Evolutionary conservation across 2,797 vertebrate genomes (phyloP).

Genomic region (Sebastes baramenuke): DNA sequence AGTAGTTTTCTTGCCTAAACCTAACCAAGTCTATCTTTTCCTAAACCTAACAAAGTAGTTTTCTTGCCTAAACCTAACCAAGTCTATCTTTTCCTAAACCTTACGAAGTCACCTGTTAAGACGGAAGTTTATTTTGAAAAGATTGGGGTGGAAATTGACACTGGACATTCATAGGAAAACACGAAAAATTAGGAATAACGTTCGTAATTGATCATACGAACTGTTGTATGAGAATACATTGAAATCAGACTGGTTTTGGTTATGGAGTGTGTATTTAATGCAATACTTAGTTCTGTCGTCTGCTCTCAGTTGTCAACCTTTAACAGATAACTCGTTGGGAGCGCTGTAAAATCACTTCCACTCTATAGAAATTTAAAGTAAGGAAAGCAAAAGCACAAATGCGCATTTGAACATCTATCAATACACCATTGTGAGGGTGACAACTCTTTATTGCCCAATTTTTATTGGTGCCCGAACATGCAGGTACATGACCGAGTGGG

Average conservation of each 20-base stretch:
- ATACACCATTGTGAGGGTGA: conserved; percentile 29
- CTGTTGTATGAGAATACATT: no score
- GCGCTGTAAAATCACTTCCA: conserved; percentile 20
- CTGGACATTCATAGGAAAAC: no score
- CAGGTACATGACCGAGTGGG: conserved; percentile 44
- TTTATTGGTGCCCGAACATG: conserved; percentile 36
- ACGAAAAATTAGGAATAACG: no score
- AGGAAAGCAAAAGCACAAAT: conserved; percentile 32
- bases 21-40: no score
- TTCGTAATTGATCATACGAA: no score
- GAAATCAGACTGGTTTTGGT: background rate
- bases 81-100: no score
- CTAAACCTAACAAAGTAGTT: no score
- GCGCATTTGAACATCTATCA: conserved; percentile 45
- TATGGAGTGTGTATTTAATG: background rate
- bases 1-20: no score
- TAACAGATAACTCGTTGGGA: background rate
- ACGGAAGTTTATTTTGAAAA: no score
- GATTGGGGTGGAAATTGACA: no score
- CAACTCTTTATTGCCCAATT: conserved; percentile 41
- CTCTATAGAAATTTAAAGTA: conserved; percentile 35
- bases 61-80: no score
- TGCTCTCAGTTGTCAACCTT: background rate
- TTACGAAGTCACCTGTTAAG: fast-evolving
- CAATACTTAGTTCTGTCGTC: background rate